Base-by-base conservation (phyloP, 2,113 vertebrate species). In the Sinocyclocheilus anophthalmus region DNA sequence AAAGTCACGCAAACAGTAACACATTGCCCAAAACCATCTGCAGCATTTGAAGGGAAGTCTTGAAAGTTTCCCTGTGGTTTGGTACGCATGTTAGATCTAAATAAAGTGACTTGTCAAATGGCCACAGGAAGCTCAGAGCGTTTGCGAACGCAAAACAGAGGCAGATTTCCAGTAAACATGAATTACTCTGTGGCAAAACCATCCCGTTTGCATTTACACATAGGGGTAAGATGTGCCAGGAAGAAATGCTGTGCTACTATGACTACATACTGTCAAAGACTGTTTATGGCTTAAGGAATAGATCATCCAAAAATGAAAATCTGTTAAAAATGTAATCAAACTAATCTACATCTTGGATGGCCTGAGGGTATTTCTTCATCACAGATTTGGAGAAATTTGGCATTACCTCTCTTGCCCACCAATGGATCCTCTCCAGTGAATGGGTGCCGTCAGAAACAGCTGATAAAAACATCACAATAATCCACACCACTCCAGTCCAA, bases 11-110 rank as follows among this genome's bases (percentile, higher is more conserved):
- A 65, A 59, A 84, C 67, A 67, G 87, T 65, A 42, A 57, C 72
- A 45, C 24, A n/a, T 76, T 45, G 33, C 75, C 53, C 63, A 26
- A 70, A 70, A 83, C 78, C 45, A 45, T 69, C 61, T 5, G 50
- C 50, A 61, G 59, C 6, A 76, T 80, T 57, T 20, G 48, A 57
- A 12, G 8, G 61, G 57, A 45, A 53, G 20, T 76, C 53, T 70
- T 73, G 45, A 83, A 88, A 76, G 61, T 72, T 50, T 48, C 79
- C 50, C 57, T 85, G 84, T 73, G 87, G 84, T 45, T 83, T 85
- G 24, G n/a, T 48, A 61, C n/a, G 16, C 50, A 57, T 24, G 83
- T 82, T 81, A n/a, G 16, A 75, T 76, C 59, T 85, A 70, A 48
- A 78, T 70, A 84, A 76, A 88, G 48, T 24, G 14, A 37, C 45